Evolutionary conservation across 2,888 invertebrate genomes (phyloP), one percentile per base, ranked within the genome.

Genomic region (Muschampia plurimacula): DNA sequence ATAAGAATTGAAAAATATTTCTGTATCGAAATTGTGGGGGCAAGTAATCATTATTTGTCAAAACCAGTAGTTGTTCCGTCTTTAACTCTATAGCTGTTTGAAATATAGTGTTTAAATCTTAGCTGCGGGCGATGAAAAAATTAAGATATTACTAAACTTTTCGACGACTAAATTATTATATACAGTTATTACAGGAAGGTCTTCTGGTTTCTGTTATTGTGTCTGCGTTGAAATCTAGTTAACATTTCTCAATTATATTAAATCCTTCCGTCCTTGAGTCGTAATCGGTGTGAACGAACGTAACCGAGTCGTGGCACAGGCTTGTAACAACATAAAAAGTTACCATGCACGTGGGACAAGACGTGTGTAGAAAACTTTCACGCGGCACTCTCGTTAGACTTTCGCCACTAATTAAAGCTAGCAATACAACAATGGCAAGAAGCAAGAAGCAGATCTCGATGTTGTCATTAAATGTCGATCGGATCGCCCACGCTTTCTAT

Each of bases 341-440:
- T 79, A 82, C 82, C 84, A 85, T 79, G 83, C 85, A 84, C 87
- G 85, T 86, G 88, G 85, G 85, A 86, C 79, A 81, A 78, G 80
- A 75, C 81, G 82, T 83, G 82, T 84, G 83, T 84, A 84, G 82
- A 78, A 82, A 85, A 90, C 90, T 92, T 92, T 92, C 91, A 84
- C 91, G 87, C 81, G 81, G 83, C 85, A 86, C 89, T 89, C 91
- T 90, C 89, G 89, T 89, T 89, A 89, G 86, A 93, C 93, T 93
- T 93, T 93, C 93, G 89, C 93, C 89, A 79, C 87, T 93, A 93
- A 93, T 93, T 93, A 93, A 90, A 89, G 85, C 81, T 84, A 83
- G 84, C 87, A 83, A 85, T 89, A 85, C 89, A 93, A 93, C 93
- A 93, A 93, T 93, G 85, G 92, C 83, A 84, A 83, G 86, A 83